Conservation (phyloP, 2,888 invertebrate species). For the Dryadula phaetusa region DNA sequence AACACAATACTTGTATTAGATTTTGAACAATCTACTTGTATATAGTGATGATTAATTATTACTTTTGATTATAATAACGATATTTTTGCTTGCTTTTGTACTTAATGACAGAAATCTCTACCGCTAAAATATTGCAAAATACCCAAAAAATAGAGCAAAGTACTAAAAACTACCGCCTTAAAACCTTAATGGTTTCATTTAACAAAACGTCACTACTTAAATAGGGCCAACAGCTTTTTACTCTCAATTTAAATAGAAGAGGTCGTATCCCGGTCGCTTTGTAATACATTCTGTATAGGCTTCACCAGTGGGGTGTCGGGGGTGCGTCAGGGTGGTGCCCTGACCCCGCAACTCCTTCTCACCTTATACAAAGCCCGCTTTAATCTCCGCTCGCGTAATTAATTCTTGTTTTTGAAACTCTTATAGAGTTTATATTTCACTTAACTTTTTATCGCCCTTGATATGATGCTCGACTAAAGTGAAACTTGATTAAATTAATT, state of each 20-base stretch:
- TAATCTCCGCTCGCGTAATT: slow-evolving; percentile 37
- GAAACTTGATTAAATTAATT: slow-evolving; percentile 36
- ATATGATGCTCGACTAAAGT: slow-evolving; percentile 31
- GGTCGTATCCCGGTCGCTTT: slow-evolving; percentile 30
- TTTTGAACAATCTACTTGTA: too few species aligned
- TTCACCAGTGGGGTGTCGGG: slow-evolving; percentile 10
- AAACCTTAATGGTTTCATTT: background rate
- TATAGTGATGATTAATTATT: too few species aligned
- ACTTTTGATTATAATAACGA: too few species aligned
- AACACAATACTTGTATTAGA: too few species aligned
- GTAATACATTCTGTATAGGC: slow-evolving; percentile 20
- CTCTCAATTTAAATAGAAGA: slow-evolving; percentile 24
- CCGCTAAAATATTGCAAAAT: too few species aligned
- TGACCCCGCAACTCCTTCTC: slow-evolving; percentile 9
- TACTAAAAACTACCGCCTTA: background rate
- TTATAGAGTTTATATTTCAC: slow-evolving; percentile 40
- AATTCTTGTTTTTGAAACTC: slow-evolving; percentile 39
- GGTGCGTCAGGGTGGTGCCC: background rate
- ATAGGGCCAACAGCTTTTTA: slow-evolving; percentile 23
- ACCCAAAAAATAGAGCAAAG: background rate
- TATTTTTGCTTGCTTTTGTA: too few species aligned
- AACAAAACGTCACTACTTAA: slow-evolving; percentile 1
- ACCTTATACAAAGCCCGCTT: slow-evolving; percentile 29
- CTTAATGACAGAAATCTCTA: too few species aligned
- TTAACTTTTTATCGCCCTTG: slow-evolving; percentile 39